Conservation (phyloP, 2,797 vertebrate genomes). For the Ctenosaura bakeri region DNA sequence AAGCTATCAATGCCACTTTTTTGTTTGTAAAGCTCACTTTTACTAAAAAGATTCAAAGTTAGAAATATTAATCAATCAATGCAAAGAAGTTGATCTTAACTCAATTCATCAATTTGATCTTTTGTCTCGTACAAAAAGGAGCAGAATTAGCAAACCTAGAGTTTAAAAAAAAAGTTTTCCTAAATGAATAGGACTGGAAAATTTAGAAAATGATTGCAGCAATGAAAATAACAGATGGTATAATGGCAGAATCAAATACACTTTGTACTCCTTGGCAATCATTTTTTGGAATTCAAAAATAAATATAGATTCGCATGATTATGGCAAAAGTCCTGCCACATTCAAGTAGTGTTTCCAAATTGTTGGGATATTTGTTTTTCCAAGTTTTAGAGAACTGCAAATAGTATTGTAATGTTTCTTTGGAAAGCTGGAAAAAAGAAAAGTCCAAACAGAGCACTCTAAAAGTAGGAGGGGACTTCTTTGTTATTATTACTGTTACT, state of each 20-base stretch:
- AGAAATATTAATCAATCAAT: not conserved
- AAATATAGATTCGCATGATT: slow-evolving; percentile 10
- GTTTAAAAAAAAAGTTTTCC: not conserved
- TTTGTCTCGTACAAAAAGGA: not conserved
- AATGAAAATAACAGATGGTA: slow-evolving; percentile 27
- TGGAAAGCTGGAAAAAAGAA: not conserved
- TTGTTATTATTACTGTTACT: too few species aligned
- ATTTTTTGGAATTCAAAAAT: slow-evolving; percentile 12
- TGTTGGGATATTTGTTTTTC: slow-evolving; percentile 7
- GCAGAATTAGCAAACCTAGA: not conserved
- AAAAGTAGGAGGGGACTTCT: too few species aligned
- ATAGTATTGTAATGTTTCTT: not conserved
- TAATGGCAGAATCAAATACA: not conserved
- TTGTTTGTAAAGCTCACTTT: too few species aligned
- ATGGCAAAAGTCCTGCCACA: not conserved
- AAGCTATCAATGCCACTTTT: too few species aligned
- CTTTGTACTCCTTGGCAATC: slow-evolving; percentile 7
- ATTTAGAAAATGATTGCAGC: slow-evolving; percentile 17
- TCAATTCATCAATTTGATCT: not conserved
- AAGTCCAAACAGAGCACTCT: not conserved
- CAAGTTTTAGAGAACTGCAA: not conserved
- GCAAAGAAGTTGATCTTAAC: not conserved
- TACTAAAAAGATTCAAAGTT: too few species aligned
- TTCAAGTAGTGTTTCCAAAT: slow-evolving; percentile 1
- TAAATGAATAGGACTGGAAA: not conserved